These are phyloP conservation scores for Aradus depressus DNA, from an alignment of 2,888 invertebrate species.

Conservation along the genomic window DNA sequence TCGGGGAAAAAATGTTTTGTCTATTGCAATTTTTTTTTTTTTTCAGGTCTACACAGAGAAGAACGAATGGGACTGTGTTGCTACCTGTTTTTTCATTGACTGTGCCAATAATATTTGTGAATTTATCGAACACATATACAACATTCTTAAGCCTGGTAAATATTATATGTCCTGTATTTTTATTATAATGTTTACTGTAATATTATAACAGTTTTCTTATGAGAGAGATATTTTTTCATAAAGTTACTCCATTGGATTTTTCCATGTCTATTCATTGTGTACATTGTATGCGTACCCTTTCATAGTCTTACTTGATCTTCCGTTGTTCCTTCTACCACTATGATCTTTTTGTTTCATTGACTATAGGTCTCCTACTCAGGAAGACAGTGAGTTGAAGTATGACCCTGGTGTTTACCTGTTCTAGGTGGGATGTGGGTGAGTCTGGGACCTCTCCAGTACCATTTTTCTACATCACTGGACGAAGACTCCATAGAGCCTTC, in stretches of 20 bases:
- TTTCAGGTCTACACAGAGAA: constrained; percentile 52
- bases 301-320: background rate
- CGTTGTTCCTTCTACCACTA: background rate
- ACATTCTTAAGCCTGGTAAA: constrained; percentile 70
- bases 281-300: background rate
- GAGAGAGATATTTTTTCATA: too few species aligned
- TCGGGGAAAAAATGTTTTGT: too few species aligned
- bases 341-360: too few species aligned
- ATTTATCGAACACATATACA: constrained; percentile 85
- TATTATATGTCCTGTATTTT: background rate
- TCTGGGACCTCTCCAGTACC: constrained; percentile 84
- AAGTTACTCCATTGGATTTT: background rate
- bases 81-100: constrained; percentile 97
- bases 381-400: too few species aligned
- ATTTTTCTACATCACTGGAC: constrained; percentile 70
- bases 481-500: constrained; percentile 89
- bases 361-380: too few species aligned
- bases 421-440: constrained; percentile 73
- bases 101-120: constrained; percentile 93
- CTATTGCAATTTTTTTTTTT: constrained; percentile 6
- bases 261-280: background rate
- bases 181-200: too few species aligned
- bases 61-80: constrained; percentile 80
- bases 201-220: too few species aligned
- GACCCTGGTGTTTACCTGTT: too few species aligned